Evolutionary conservation across 1,140 invertebrate genomes (phyloP).

Genomic region (silkworm (Bombyx mori)): ASM3026992v2 NC_085130.1:13169501-13170000

Average conservation of each 20-base stretch:
- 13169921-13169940: background rate
- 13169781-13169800: background rate
- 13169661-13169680: too few relatives aligned
- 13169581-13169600: too few relatives aligned
- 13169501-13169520: too few relatives aligned
- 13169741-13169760: background rate
- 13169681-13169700: too few relatives aligned
- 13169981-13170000: background rate
- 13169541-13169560: too few relatives aligned
- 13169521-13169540: too few relatives aligned
- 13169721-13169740: background rate
- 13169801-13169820: too few relatives aligned
- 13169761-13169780: background rate
- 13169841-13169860: background rate
- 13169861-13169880: conserved; percentile 1
- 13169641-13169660: too few relatives aligned
- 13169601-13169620: too few relatives aligned
- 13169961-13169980: conserved; percentile 3
- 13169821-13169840: too few relatives aligned
- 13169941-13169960: conserved; percentile 3
- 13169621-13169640: too few relatives aligned
- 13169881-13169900: conserved; percentile 5
- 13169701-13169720: background rate
- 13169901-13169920: conserved; percentile 4
- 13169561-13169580: too few relatives aligned